These are phyloP conservation scores for Dusona sp. DNA, from an alignment of 2,888 invertebrate species.

Conservation along the genomic window DNA sequence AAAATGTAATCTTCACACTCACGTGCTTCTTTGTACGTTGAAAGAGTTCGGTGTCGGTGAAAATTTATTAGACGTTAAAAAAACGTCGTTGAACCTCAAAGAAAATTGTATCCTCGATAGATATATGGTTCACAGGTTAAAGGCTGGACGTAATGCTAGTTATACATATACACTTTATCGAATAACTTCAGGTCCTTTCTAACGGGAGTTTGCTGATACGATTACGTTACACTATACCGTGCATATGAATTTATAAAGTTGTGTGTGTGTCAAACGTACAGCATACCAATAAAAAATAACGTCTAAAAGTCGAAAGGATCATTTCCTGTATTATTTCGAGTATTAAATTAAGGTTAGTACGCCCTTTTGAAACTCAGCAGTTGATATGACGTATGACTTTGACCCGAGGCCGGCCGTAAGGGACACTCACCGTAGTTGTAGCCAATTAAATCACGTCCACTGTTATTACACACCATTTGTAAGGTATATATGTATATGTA, in stretches of 20 bases:
- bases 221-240: background rate
- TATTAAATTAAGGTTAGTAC: background rate
- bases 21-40: background rate
- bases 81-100: conserved; percentile 3
- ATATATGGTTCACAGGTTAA: conserved; percentile 40
- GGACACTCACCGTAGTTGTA: conserved; percentile 6
- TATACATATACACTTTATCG: conserved; percentile 18
- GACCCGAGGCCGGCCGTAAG: conserved; percentile 50
- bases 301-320: background rate
- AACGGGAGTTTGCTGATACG: conserved; percentile 50
- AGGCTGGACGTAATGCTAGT: conserved; percentile 30
- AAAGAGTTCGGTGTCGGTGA: background rate
- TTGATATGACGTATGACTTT: conserved; percentile 38
- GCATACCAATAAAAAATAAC: conserved; percentile 1
- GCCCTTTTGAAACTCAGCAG: background rate
- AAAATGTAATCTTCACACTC: background rate
- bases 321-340: background rate
- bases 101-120: conserved; percentile 14
- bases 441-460: conserved; percentile 51
- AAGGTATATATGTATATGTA: background rate
- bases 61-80: background rate
- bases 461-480: conserved; percentile 38
- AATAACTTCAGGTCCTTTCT: conserved; percentile 53
- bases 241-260: background rate
- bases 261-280: background rate